Conservation (phyloP, 1,140 invertebrate genomes). For the Trachelipus rathkii region DNA sequence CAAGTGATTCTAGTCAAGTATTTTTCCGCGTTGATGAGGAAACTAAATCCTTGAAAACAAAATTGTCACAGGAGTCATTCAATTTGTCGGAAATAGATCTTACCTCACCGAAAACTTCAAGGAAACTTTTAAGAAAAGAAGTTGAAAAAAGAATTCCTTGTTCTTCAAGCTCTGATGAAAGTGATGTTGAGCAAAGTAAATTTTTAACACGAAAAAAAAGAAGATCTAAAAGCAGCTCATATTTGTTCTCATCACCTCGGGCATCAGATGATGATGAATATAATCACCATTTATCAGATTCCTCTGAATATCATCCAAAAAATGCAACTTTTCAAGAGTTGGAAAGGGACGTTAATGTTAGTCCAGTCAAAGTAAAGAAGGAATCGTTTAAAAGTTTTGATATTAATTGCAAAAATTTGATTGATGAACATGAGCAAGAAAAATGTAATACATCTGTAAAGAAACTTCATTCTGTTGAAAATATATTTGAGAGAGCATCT, state of each 20-base stretch:
- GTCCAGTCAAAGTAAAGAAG: too few species aligned
- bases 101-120: background rate
- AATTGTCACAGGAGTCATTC: background rate
- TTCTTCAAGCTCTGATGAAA: constrained; percentile 34
- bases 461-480: too few species aligned
- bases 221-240: constrained; percentile 24
- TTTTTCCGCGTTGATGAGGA: background rate
- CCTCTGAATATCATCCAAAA: background rate
- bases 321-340: background rate
- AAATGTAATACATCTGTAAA: too few species aligned
- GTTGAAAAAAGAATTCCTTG: constrained; percentile 24
- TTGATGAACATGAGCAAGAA: too few species aligned
- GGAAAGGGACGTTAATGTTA: too few species aligned
- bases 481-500: background rate
- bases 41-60: background rate
- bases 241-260: constrained; percentile 12
- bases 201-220: constrained; percentile 24
- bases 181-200: constrained; percentile 24
- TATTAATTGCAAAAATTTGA: too few species aligned
- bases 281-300: background rate
- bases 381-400: too few species aligned
- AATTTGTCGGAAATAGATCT: background rate
- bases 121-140: constrained; percentile 21
- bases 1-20: background rate
- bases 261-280: background rate